phyloP scores from a whole-genome alignment of 2,888 invertebrate genomes.

The Slavum lentiscoides region DNA sequence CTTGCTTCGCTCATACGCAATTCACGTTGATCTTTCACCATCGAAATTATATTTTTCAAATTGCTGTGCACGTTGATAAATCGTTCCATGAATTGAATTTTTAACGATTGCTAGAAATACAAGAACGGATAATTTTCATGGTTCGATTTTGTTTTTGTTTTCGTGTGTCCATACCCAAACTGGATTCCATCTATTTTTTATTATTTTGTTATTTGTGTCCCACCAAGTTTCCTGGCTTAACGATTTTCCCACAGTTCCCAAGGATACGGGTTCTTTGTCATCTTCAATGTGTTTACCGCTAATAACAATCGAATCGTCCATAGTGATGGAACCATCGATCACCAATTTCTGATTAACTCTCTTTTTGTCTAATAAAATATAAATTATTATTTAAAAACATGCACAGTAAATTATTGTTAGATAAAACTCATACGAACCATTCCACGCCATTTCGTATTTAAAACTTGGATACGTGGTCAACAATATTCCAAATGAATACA shows the following conservation, averaged over 20 bases:
- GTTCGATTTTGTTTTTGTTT: neutral
- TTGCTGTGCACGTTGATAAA: slow-evolving; percentile 9
- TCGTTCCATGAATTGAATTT: neutral
- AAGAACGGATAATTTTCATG: neutral
- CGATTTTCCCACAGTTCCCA: slow-evolving; percentile 1
- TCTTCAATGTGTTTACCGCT: neutral
- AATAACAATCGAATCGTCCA: slow-evolving; percentile 24
- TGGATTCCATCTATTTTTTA: neutral
- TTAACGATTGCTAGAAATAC: slow-evolving; percentile 34
- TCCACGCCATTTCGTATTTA: slow-evolving; percentile 6
- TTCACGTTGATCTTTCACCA: neutral
- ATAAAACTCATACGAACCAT: neutral
- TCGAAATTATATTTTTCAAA: neutral
- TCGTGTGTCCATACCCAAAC: slow-evolving; percentile 18
- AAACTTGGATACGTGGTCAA: slow-evolving; percentile 4
- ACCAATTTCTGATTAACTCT: neutral
- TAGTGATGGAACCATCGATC: neutral
- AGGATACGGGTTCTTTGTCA: neutral
- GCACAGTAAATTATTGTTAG: neutral
- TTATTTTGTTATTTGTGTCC: slow-evolving; percentile 12
- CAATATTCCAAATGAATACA: neutral
- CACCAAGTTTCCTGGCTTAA: slow-evolving; percentile 15
- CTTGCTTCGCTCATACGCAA: neutral
- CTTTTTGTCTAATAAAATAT: slow-evolving; percentile 14
- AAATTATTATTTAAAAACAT: neutral